Evolutionary conservation across 2,888 invertebrate genomes (phyloP).

Genomic region (Drosophila atripex): DNA sequence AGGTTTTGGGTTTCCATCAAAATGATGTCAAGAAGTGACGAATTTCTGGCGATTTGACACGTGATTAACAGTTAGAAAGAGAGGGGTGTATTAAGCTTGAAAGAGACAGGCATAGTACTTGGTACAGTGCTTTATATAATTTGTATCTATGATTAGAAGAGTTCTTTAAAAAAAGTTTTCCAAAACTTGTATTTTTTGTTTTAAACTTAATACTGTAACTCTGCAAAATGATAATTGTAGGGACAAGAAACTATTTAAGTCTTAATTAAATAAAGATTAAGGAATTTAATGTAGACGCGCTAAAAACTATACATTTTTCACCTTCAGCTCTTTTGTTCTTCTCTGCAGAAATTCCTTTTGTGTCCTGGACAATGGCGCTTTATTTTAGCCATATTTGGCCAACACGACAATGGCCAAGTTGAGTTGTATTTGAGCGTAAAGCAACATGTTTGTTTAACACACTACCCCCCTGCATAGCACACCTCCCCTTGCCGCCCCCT

Average conservation of each 20-base stretch:
- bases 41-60: constrained; percentile 78
- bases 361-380: constrained; percentile 18
- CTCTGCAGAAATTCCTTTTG: background rate
- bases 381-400: constrained; percentile 26
- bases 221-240: too few relatives aligned
- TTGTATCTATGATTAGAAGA: too few relatives aligned
- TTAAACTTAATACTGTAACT: too few relatives aligned
- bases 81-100: background rate
- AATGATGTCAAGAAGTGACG: constrained; percentile 50
- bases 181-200: background rate
- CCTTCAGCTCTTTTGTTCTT: background rate
- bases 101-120: background rate
- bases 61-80: constrained; percentile 63
- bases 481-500: background rate
- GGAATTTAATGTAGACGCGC: background rate
- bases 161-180: too few relatives aligned
- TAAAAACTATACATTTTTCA: background rate
- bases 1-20: constrained; percentile 81
- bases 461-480: background rate
- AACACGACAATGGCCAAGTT: constrained; percentile 60
- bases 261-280: background rate
- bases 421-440: constrained; percentile 73
- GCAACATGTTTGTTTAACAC: constrained; percentile 58
- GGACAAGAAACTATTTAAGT: background rate
- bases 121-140: background rate